These are phyloP conservation scores for Fopius arisanus DNA, from an alignment of 1,140 invertebrate genomes.

Conservation along the genomic window DNA sequence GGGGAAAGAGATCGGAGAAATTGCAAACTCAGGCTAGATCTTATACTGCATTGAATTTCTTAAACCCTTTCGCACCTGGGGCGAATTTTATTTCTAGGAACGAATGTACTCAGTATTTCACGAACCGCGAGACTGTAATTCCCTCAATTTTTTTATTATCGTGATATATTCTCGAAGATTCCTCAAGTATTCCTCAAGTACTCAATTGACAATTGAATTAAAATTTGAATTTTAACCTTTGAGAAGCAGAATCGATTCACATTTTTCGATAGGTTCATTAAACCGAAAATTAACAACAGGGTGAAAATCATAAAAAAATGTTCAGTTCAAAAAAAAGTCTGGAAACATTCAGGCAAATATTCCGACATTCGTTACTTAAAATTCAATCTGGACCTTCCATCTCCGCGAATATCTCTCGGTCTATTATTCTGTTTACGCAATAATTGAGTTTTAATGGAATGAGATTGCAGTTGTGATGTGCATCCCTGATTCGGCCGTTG, in stretches of 20 bases:
- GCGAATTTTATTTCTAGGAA: not conserved
- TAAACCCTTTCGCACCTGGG: not conserved
- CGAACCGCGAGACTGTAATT: too few species aligned
- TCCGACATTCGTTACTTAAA: not conserved
- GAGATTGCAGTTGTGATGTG: not conserved
- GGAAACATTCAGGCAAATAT: too few species aligned
- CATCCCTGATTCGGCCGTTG: not conserved
- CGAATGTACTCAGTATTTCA: not conserved
- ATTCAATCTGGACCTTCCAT: not conserved
- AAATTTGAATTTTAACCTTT: too few species aligned
- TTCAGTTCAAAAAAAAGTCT: too few species aligned
- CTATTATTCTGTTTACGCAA: not conserved
- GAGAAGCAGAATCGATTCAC: too few species aligned
- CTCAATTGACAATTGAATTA: too few species aligned
- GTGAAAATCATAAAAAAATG: too few species aligned
- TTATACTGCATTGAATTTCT: not conserved
- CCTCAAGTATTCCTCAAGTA: too few species aligned
- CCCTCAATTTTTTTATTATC: too few species aligned
- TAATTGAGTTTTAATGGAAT: constrained; percentile 7
- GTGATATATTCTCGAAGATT: not conserved
- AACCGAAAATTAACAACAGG: too few species aligned
- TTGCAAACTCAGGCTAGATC: not conserved
- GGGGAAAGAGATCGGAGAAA: not conserved
- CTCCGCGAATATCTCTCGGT: not conserved
- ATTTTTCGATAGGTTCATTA: too few species aligned